Conservation (phyloP, 2,113 vertebrate species). For the Polypterus bichir region DNA sequence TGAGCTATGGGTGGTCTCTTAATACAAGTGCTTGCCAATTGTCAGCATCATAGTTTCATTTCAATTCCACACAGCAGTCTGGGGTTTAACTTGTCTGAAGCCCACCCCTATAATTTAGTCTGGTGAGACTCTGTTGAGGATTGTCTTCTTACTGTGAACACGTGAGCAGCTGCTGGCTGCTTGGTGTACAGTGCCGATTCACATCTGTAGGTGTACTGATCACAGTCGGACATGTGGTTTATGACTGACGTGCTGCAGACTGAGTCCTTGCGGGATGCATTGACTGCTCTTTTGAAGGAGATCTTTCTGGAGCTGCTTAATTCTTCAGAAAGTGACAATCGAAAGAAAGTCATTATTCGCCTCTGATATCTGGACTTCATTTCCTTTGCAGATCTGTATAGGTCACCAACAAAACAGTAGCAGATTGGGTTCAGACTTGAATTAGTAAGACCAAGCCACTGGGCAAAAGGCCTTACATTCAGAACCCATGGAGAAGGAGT, state of each 20-base stretch:
- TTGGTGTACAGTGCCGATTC: constrained; percentile 28
- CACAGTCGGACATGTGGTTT: constrained; percentile 34
- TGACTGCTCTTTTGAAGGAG: constrained; percentile 26
- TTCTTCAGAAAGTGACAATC: constrained; percentile 44
- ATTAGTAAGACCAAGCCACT: constrained; percentile 84
- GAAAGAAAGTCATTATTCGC: constrained; percentile 60
- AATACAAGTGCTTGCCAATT: too few species aligned
- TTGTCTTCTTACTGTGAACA: neutral
- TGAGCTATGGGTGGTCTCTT: too few species aligned
- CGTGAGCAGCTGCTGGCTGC: constrained; percentile 27
- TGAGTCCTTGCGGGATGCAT: constrained; percentile 17
- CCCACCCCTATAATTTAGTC: too few species aligned
- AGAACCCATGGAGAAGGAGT: constrained; percentile 64
- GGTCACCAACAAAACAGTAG: constrained; percentile 76
- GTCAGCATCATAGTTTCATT: too few species aligned
- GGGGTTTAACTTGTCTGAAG: too few species aligned
- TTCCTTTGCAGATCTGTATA: constrained; percentile 68
- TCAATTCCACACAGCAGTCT: too few species aligned
- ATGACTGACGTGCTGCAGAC: neutral
- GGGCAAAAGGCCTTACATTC: constrained; percentile 71
- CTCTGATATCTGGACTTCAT: constrained; percentile 70
- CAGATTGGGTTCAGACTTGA: constrained; percentile 87
- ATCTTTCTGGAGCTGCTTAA: constrained; percentile 28
- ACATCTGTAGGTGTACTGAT: constrained; percentile 31
- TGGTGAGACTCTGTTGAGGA: too few species aligned